A percentile compares a stretch with the other conserved stretches of the same genome.
These are phyloP conservation scores for Arenicola marina DNA, from an alignment of 2,888 invertebrate species.

Conservation along the genomic window DNA sequence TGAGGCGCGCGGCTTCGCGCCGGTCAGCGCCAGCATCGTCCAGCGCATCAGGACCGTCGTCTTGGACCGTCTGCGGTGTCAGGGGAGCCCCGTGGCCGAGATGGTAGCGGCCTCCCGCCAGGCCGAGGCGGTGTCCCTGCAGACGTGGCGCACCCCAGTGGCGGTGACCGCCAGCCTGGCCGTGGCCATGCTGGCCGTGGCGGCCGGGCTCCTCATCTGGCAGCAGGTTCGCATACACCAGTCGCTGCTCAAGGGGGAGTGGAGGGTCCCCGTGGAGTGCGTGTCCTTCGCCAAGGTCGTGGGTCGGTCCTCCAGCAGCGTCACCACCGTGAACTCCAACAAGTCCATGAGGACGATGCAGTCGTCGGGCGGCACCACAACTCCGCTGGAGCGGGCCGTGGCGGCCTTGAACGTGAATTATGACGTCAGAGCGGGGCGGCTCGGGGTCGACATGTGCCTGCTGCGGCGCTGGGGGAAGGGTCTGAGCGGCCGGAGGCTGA, in stretches of 20 bases:
- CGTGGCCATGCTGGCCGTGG: conserved; percentile 23
- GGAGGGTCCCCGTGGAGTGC: conserved; percentile 24
- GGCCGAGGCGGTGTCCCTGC: conserved; percentile 27
- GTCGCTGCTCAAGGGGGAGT: conserved; percentile 31
- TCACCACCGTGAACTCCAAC: no score
- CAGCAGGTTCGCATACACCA: conserved; percentile 38
- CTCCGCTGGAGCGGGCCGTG: no score
- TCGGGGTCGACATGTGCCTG: no score
- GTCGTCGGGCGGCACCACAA: no score
- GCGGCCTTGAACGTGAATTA: no score
- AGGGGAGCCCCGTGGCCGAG: conserved; percentile 35
- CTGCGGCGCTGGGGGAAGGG: no score
- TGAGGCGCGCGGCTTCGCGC: conserved; percentile 19
- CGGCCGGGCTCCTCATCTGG: conserved; percentile 36
- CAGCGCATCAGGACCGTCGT: neutral
- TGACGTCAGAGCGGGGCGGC: no score
- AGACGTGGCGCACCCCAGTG: conserved; percentile 40
- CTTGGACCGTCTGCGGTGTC: conserved; percentile 42
- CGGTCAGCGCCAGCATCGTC: conserved; percentile 8
- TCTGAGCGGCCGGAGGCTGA: no score
- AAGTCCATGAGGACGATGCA: no score
- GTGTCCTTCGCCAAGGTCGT: no score
- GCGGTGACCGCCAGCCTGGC: conserved; percentile 32
- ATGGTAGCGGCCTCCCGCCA: conserved; percentile 36
- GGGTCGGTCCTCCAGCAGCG: no score